phyloP scores from a whole-genome alignment of 2,888 invertebrate genomes.

The Hoplodrina ambigua region DNA sequence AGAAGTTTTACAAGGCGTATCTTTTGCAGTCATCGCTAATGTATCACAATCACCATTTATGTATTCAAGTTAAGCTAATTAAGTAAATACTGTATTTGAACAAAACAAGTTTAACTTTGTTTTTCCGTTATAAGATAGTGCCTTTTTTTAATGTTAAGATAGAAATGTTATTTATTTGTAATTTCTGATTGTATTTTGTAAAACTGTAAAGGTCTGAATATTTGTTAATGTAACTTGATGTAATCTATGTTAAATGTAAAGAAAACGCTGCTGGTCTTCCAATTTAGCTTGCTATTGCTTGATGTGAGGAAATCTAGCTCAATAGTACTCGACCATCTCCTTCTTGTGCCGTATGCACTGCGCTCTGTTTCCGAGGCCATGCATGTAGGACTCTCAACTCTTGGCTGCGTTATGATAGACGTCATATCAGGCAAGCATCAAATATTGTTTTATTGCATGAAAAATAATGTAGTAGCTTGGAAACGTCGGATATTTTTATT shows the following conservation, averaged over 20 bases:
- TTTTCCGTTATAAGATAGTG: conserved; percentile 23
- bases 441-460: conserved; percentile 4
- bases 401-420: not conserved
- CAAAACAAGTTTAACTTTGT: conserved; percentile 26
- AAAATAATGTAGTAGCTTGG: not conserved
- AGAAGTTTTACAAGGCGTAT: conserved; percentile 21
- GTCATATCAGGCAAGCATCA: not conserved
- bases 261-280: conserved; percentile 41
- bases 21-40: conserved; percentile 36
- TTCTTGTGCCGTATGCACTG: not conserved
- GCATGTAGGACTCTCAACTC: not conserved
- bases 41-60: conserved; percentile 12
- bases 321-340: conserved; percentile 20
- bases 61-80: conserved; percentile 24
- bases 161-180: conserved; percentile 33
- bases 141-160: conserved; percentile 20
- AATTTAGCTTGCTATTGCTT: conserved; percentile 36
- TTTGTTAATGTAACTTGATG: conserved; percentile 35
- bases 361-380: not conserved
- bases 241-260: conserved; percentile 24
- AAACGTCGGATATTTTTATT: conserved; percentile 31
- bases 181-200: conserved; percentile 33
- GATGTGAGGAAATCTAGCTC: conserved; percentile 17
- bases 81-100: conserved; percentile 20
- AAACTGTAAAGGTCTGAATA: conserved; percentile 49